These are phyloP conservation scores for Heteractis magnifica DNA, from an alignment of 92 coral and sea anemone genomes.

Conservation along the genomic window DNA sequence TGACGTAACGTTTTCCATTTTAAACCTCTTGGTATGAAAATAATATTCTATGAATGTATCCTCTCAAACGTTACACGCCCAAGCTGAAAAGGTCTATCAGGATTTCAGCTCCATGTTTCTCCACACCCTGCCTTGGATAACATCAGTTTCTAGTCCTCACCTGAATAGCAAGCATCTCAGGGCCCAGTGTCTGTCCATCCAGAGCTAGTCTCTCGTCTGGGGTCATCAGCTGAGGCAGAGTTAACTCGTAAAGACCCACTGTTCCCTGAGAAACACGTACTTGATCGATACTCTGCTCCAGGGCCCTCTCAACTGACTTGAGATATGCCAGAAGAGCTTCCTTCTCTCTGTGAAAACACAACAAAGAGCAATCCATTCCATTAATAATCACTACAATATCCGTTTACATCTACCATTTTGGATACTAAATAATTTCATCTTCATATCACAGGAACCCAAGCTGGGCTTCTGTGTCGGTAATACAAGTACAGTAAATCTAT, in stretches of 20 bases:
- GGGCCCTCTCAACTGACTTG: conserved; percentile 80
- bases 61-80: too few relatives aligned
- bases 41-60: too few relatives aligned
- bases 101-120: not conserved
- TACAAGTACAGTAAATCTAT: too few relatives aligned
- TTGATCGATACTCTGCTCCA: conserved; percentile 97
- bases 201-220: conserved; percentile 79
- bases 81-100: not conserved
- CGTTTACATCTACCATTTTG: too few relatives aligned
- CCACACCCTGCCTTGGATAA: too few relatives aligned
- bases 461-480: too few relatives aligned
- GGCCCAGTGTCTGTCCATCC: conserved; percentile 80
- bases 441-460: too few relatives aligned
- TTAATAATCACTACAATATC: too few relatives aligned
- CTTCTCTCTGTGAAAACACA: conserved; percentile 62
- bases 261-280: conserved; percentile 75
- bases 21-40: too few relatives aligned
- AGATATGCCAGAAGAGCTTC: conserved; percentile 81
- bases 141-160: conserved; percentile 19
- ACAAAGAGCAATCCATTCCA: not conserved
- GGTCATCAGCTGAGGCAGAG: conserved; percentile 78
- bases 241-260: conserved; percentile 73
- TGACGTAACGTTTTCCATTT: too few relatives aligned
- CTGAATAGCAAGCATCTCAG: conserved; percentile 90
- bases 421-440: too few relatives aligned